Evolutionary conservation across 2,797 vertebrate genomes (phyloP), one percentile per base, ranked within the genome.

Genomic region (Lacerta bilineata): DNA sequence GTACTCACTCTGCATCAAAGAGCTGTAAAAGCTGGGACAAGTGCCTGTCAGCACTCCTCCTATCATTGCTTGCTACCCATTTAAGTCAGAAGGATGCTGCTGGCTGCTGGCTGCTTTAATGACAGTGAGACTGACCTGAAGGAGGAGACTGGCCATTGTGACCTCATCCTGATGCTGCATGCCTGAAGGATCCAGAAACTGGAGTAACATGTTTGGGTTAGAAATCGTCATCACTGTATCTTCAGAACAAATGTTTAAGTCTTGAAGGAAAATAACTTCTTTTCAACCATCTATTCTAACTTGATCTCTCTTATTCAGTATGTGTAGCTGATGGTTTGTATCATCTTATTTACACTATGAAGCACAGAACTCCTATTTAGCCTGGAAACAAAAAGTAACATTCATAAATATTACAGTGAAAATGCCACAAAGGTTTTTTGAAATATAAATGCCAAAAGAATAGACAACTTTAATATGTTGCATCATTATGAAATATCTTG

Each of bases 401-500:
- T 41, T 78, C n/a, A 79, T 79, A 71, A 69, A 79, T 55, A 43
- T 86, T 71, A 59, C 15, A 59, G 4, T 59, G 64, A 55, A 80
- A 69, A 27, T 50, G 59, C 64, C 29, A 15, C 8, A 79, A 17
- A 80, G 29, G 41, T 61, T 59, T 87, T 15, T 27, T 27, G 46
- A 69, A 84, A 84, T 41, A 61, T 9, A 61, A 41, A 68, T 86
- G 36, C 7, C 33, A 72, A n/a, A 61, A 88, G 29, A 55, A 83
- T 36, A 69, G 72, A 77, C 25, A 77, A 69, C 17, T 77, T 88
- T n/a, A 79, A 71, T 84, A 72, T 72, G 82, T 29, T 68, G 46
- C 11, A 43, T 71, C 11, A 17, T 71, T 80, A 71, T 18, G 64
- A 74, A 80, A 72, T 66, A 85, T 50, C 9, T 17, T 80, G 36